Evolutionary conservation across 37 sponge, comb jelly and placozoan genomes (phyloP).

Genomic region (Geodia barretti): DNA sequence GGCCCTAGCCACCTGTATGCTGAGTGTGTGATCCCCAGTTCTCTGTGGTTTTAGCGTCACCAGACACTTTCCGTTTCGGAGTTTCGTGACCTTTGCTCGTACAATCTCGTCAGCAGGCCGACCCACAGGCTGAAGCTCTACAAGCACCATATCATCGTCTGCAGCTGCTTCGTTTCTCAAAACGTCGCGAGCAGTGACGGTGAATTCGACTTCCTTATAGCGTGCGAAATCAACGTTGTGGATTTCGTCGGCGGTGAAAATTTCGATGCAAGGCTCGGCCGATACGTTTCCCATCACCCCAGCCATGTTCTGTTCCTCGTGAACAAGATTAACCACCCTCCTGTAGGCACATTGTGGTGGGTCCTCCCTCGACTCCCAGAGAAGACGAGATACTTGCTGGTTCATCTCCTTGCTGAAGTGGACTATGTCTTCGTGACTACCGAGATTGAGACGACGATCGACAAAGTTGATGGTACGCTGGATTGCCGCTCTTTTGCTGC

Average conservation of each 20-base stretch:
- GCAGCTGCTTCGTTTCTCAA: conserved; percentile 7
- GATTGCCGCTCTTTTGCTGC: background rate
- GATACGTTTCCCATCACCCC: background rate
- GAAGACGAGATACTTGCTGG: background rate
- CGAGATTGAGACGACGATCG: background rate
- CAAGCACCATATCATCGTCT: too few relatives aligned
- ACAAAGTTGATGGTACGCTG: background rate
- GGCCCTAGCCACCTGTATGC: too few relatives aligned
- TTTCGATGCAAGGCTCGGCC: background rate
- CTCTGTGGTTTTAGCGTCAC: too few relatives aligned
- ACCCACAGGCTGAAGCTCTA: too few relatives aligned
- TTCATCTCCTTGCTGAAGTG: background rate
- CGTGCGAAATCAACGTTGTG: background rate
- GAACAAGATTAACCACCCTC: conserved; percentile 10
- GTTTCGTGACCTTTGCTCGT: too few relatives aligned
- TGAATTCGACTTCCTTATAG: background rate
- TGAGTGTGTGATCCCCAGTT: too few relatives aligned
- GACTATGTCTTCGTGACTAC: conserved; percentile 30
- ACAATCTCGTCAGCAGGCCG: too few relatives aligned
- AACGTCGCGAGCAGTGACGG: background rate
- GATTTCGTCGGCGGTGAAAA: background rate
- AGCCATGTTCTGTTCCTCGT: background rate
- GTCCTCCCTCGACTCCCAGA: background rate
- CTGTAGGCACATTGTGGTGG: background rate
- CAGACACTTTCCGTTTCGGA: too few relatives aligned